A percentile compares a stretch with the other conserved stretches of the same genome.
Evolutionary conservation across 1,140 invertebrate species (phyloP).

Genomic region (Drosophila santomea): DNA sequence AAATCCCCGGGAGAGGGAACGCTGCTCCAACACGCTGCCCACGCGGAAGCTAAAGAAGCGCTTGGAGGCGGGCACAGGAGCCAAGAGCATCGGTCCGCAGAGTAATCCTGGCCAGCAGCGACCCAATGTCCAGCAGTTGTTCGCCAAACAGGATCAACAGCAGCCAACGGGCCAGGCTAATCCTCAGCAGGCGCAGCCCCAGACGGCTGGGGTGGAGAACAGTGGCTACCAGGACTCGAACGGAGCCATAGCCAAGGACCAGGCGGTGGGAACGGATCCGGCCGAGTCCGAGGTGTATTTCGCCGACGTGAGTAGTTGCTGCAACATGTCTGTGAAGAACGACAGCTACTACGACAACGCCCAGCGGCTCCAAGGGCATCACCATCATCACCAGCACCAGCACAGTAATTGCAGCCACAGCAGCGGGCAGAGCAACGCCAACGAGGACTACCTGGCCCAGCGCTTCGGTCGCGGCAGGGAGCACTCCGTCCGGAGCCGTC

Average conservation of each 20-base stretch:
- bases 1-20: constrained; percentile 79
- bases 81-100: constrained; percentile 81
- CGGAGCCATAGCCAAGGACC: constrained; percentile 66
- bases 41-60: constrained; percentile 86
- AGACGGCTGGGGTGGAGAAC: constrained; percentile 73
- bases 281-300: constrained; percentile 93
- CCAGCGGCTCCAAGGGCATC: constrained; percentile 53
- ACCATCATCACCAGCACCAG: constrained; percentile 66
- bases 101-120: constrained; percentile 69
- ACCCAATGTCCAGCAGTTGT: constrained; percentile 85
- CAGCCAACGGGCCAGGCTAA: constrained; percentile 15
- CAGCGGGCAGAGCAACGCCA: constrained; percentile 60
- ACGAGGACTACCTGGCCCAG: constrained; percentile 86
- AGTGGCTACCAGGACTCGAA: constrained; percentile 77
- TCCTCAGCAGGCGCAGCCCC: constrained; percentile 27
- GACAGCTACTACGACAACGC: constrained; percentile 85
- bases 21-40: constrained; percentile 85
- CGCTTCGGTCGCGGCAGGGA: constrained; percentile 86
- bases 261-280: constrained; percentile 82
- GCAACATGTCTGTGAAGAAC: constrained; percentile 89
- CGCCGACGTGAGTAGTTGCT: constrained; percentile 94
- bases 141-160: constrained; percentile 62
- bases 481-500: constrained; percentile 86
- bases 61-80: constrained; percentile 83
- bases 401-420: constrained; percentile 73